Evolutionary conservation across 2,797 vertebrate species (phyloP).

Genomic region (Danio aesculapii): DNA sequence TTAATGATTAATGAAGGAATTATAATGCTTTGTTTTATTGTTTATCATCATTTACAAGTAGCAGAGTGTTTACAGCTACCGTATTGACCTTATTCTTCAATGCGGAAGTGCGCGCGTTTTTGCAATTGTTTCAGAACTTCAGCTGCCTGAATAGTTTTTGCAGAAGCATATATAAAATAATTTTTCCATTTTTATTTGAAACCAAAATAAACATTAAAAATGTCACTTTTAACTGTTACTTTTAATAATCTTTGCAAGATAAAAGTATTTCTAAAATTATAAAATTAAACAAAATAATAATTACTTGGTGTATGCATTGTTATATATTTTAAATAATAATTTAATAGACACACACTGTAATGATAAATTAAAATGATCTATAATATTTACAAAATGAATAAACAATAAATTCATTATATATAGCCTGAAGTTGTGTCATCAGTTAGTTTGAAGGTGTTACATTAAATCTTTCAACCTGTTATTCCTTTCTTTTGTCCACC

Average conservation of each 20-base stretch:
- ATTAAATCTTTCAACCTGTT: neutral
- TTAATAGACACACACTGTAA: no score
- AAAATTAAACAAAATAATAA: neutral
- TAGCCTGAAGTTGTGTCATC: neutral
- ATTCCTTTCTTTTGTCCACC: constrained; percentile 12
- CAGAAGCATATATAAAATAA: no score
- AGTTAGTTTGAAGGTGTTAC: neutral
- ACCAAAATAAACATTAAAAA: neutral
- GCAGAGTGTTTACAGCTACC: no score
- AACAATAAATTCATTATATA: neutral
- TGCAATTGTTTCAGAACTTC: no score
- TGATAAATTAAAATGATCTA: no score
- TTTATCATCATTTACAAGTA: no score
- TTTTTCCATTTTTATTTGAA: no score
- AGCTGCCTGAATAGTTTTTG: neutral
- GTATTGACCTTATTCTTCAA: no score
- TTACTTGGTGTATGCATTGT: neutral
- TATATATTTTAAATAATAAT: neutral
- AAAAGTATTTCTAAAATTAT: neutral
- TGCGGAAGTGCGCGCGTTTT: no score
- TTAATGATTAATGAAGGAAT: no score
- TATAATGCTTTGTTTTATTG: no score
- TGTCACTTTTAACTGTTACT: neutral
- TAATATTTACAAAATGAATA: no score
- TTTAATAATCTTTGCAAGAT: neutral